A percentile compares a stretch with the other conserved stretches of the same genome.
phyloP scores from a whole-genome alignment of 2,113 vertebrate species.

The Pelusios castaneus region DNA sequence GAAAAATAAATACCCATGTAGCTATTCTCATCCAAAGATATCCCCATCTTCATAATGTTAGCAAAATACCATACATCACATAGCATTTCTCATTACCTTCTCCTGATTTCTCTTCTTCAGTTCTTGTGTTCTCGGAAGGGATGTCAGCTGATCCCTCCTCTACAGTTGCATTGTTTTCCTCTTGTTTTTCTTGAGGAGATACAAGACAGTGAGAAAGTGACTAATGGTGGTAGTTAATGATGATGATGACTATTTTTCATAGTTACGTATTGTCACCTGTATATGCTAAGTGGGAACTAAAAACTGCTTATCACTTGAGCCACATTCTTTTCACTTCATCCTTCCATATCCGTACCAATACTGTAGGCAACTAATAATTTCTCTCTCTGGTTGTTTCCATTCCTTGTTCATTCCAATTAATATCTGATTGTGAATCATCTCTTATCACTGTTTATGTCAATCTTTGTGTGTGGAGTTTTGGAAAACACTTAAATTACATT shows the following conservation, averaged over 20 bases:
- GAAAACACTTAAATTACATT: fast-evolving
- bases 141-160: slow-evolving; percentile 52
- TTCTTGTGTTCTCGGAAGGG: slow-evolving; percentile 51
- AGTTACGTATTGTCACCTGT: not conserved
- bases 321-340: fast-evolving
- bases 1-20: not conserved
- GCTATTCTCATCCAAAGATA: not conserved
- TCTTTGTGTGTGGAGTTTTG: not conserved
- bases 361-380: not conserved
- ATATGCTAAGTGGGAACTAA: not conserved
- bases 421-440: not conserved
- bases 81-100: slow-evolving; percentile 65
- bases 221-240: not conserved
- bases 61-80: not conserved
- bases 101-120: slow-evolving; percentile 2
- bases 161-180: slow-evolving; percentile 40
- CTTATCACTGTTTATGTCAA: not conserved
- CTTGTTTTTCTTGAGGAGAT: slow-evolving; percentile 60
- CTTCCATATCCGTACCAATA: not conserved
- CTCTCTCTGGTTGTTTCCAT: not conserved
- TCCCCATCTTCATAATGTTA: not conserved
- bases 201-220: slow-evolving; percentile 28
- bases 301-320: not conserved
- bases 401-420: not conserved
- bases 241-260: fast-evolving